Conservation (phyloP, 1,140 invertebrate species). For the Periplaneta americana region DNA sequence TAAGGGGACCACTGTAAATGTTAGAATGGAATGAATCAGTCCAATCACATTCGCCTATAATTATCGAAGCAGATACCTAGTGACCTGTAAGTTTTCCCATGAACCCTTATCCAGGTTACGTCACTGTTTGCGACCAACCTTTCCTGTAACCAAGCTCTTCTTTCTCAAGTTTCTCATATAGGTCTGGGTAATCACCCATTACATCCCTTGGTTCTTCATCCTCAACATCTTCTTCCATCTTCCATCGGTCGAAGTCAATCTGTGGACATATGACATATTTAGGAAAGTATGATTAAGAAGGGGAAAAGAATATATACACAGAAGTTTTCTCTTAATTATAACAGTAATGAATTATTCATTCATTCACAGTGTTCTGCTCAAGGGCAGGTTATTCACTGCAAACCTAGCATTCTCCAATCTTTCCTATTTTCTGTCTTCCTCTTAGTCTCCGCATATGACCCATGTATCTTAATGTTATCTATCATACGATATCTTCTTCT, state of each 20-base stretch:
- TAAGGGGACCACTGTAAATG: background rate
- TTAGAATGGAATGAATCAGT: background rate
- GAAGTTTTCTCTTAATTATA: too few relatives aligned
- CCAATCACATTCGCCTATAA: background rate
- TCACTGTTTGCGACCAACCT: constrained; percentile 44
- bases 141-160: constrained; percentile 74
- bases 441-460: too few relatives aligned
- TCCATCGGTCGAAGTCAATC: constrained; percentile 84
- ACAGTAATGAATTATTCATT: too few relatives aligned
- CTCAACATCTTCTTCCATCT: constrained; percentile 60
- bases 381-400: too few relatives aligned
- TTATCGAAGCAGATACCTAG: background rate
- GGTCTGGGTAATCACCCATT: constrained; percentile 62
- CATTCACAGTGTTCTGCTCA: too few relatives aligned
- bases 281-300: too few relatives aligned
- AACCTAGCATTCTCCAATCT: too few relatives aligned
- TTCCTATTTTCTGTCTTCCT: too few relatives aligned
- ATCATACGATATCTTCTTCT: too few relatives aligned
- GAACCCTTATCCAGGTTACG: background rate
- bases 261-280: constrained; percentile 23
- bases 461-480: too few relatives aligned
- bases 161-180: constrained; percentile 69
- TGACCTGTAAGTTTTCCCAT: background rate
- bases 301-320: too few relatives aligned
- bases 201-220: constrained; percentile 54